phyloP scores from a whole-genome alignment of 2,888 invertebrate genomes.

The Tiphia femorata region DNA sequence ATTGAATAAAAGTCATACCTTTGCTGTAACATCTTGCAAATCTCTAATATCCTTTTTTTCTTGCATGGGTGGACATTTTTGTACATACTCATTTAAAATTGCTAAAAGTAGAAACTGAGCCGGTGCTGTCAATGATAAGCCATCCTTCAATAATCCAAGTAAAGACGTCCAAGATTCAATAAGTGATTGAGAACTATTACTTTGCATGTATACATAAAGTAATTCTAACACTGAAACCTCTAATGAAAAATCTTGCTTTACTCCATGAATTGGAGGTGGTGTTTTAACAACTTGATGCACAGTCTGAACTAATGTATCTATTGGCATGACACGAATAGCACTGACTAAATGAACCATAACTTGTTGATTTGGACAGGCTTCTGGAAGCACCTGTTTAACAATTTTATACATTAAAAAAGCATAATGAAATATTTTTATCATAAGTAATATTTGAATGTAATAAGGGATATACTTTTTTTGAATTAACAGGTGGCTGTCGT shows the following conservation, averaged over 20 bases:
- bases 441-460: neutral
- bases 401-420: too few relatives aligned
- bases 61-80: slow-evolving; percentile 80
- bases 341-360: slow-evolving; percentile 84
- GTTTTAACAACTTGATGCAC: slow-evolving; percentile 86
- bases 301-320: slow-evolving; percentile 86
- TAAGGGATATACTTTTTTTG: slow-evolving; percentile 63
- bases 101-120: slow-evolving; percentile 85
- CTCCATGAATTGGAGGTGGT: slow-evolving; percentile 76
- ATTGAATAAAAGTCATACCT: slow-evolving; percentile 65
- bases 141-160: slow-evolving; percentile 81
- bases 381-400: slow-evolving; percentile 71
- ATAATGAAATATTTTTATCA: neutral
- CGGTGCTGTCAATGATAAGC: slow-evolving; percentile 78
- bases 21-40: slow-evolving; percentile 80
- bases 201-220: slow-evolving; percentile 80
- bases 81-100: slow-evolving; percentile 86
- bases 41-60: slow-evolving; percentile 87
- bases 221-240: slow-evolving; percentile 88
- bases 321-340: slow-evolving; percentile 85
- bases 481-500: slow-evolving; percentile 70
- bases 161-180: slow-evolving; percentile 85
- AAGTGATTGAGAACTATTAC: slow-evolving; percentile 78
- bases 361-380: slow-evolving; percentile 78
- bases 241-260: slow-evolving; percentile 74